Evolutionary conservation across 2,888 invertebrate genomes (phyloP), one percentile per base, ranked within the genome.

Genomic region (Euzetes globulus): DNA sequence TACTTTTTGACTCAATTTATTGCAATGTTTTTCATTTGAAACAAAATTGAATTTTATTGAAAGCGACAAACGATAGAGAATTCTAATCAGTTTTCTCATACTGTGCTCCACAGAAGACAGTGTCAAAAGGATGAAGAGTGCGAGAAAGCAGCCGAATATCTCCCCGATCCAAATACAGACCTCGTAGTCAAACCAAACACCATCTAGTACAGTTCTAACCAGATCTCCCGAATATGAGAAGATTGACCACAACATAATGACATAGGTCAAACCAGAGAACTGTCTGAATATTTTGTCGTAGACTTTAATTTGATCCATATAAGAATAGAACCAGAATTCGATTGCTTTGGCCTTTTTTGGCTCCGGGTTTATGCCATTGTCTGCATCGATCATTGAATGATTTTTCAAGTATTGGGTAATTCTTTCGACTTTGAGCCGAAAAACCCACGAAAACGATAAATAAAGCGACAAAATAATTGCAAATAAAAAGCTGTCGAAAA

Each of bases 381-480:
- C 9, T 7, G 11, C n/a, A 25, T 65, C 37, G 5, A 27, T 17
- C 22, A 55, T 19, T 17, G 22, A 9, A 27, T 29, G 2, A 3
- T 37, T 3, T 33, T n/a, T 33, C 1, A 65, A 1, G n/a, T 65
- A 11, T 37, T n/a, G 17, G 1, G 17, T 13, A 6, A 65, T 41
- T 37, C 37, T 15, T 4, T 41, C 4, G 9, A 37, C 11, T 37
- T 65, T 65, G 1, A 65, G 19, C 41, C 65, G 65, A 33, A 37
- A 65, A 37, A 65, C 19, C 65, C 65, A 65, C n/a, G 65, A 65
- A 33, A 65, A 17, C 19, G 33, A n/a, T 17, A 65, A n/a, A 37
- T 65, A 37, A 6, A 65, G 37, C 1, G 37, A 37, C 13, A 65
- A 7, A 37, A 65, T 37, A 11, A 37, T n/a, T 4, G 65, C 13